phyloP scores from a whole-genome alignment of 1,140 invertebrate species.

The Phthorimaea operculella region DNA sequence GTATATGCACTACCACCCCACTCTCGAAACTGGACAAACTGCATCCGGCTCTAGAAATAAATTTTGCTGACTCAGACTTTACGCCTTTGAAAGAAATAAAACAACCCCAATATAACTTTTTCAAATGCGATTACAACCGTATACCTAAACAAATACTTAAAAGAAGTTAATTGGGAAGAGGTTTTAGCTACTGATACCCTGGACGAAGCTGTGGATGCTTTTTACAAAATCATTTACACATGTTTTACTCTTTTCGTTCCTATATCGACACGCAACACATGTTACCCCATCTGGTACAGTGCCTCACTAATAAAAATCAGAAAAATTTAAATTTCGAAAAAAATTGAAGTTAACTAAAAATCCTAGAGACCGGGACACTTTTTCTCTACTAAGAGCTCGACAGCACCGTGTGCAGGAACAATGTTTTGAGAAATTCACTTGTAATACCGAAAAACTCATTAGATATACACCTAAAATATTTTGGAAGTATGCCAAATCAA shows the following conservation, averaged over 20 bases:
- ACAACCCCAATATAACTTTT: neutral
- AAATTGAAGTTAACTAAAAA: conserved; percentile 3
- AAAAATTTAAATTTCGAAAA: conserved; percentile 1
- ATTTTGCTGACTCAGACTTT: neutral
- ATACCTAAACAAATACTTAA: neutral
- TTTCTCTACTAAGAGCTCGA: neutral
- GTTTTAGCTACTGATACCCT: neutral
- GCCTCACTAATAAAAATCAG: neutral
- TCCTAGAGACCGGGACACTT: neutral
- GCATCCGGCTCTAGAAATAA: neutral
- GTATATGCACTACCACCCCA: neutral
- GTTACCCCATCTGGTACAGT: conserved; percentile 7
- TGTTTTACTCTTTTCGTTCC: conserved; percentile 1
- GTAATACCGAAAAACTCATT: neutral
- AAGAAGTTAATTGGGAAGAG: neutral
- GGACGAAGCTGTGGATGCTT: neutral
- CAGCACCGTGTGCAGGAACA: conserved; percentile 1
- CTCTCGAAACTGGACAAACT: neutral
- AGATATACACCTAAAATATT: conserved; percentile 1
- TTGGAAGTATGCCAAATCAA: conserved; percentile 9
- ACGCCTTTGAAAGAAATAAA: neutral
- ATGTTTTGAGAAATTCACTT: neutral
- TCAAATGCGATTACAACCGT: neutral
- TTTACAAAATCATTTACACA: neutral
- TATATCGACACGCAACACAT: neutral